A percentile compares a stretch with the other conserved stretches of the same genome.
These are phyloP conservation scores for Notocelia uddmanniana DNA, from an alignment of 2,888 invertebrate genomes.

Conservation along the genomic window DNA sequence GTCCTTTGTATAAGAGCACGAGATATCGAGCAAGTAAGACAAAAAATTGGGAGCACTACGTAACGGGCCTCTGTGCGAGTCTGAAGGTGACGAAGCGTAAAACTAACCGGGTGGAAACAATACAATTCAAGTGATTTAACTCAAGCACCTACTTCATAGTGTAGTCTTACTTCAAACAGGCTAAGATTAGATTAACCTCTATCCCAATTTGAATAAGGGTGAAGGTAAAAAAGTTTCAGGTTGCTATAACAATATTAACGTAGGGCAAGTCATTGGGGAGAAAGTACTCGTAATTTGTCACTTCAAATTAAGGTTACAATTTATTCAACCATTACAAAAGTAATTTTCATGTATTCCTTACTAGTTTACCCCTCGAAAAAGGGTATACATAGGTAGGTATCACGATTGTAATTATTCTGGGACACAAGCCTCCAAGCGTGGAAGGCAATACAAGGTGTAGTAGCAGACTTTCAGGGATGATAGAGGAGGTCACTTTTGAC, in stretches of 20 bases:
- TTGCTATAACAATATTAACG: background rate
- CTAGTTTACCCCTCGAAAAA: no score
- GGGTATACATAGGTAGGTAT: no score
- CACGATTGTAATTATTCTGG: no score
- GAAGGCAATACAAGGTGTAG: no score
- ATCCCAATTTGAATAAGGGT: background rate
- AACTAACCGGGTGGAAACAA: background rate
- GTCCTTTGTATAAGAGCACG: no score
- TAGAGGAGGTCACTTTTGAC: no score
- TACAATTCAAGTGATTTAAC: background rate
- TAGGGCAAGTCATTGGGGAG: background rate
- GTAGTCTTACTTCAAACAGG: background rate
- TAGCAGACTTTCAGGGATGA: no score
- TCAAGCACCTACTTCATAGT: background rate
- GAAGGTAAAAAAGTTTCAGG: background rate
- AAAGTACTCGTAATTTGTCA: background rate
- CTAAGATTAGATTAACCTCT: background rate
- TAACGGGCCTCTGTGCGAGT: no score
- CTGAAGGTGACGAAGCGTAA: background rate
- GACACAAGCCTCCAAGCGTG: no score
- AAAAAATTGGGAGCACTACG: no score
- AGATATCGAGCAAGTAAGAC: no score
- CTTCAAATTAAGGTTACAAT: conserved; percentile 1
- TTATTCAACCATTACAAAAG: background rate
- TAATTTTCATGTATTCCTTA: no score